Base-by-base conservation (phyloP, 2,888 invertebrate species). In the Drosophila neutralis region DNA sequence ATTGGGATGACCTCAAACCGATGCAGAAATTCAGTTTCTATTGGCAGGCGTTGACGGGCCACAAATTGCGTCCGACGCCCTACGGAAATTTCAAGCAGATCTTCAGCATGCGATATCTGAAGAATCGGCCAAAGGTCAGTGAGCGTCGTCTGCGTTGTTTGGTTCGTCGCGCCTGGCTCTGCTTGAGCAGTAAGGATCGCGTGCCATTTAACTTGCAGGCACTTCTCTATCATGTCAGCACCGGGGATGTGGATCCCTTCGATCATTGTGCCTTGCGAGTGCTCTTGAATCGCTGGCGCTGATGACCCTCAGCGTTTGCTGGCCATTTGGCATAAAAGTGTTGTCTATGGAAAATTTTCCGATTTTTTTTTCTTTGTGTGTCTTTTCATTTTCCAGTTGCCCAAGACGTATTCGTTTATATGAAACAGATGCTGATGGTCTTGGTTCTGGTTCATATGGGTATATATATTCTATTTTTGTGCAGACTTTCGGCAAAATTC, bases 381-480 rank as follows among this genome's bases (percentile, higher is more conserved):
- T 70, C 73, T 83, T 56, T 83, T 52, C 52, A 70, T 76, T 74
- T 72, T 21, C 18, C 69, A 54, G 68, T 67, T 56, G 51, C 52
- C 53, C 59, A 31, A 36, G 38, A 40, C 51, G 64, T 58, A 6
- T 42, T 42, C 45, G 51, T 73, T 90, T 83, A 91, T 87, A 84
- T 52, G 76, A 91, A 87, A 68, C 89, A 90, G 91, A 90, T 90
- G 91, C 80, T 77, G 62, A 5, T 49, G 21, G 21, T 24, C 45
- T 45, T 13, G 27, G 27, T 7, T 18, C 10, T 15, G 27, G 27
- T 15, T 18, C 6, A 54, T n/a, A 29, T 29, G 1, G n/a, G 51
- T 56, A n/a, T n/a, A 53, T 60, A 45, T 52, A 54, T 51, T 78
- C 83, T 86, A 90, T 90, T 88, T 85, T 73, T 38, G 65, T 57